Percentiles rank a stretch among this genome's conserved stretches.
phyloP scores from a whole-genome alignment of 2,888 invertebrate species.

The Phengaris arion region DNA sequence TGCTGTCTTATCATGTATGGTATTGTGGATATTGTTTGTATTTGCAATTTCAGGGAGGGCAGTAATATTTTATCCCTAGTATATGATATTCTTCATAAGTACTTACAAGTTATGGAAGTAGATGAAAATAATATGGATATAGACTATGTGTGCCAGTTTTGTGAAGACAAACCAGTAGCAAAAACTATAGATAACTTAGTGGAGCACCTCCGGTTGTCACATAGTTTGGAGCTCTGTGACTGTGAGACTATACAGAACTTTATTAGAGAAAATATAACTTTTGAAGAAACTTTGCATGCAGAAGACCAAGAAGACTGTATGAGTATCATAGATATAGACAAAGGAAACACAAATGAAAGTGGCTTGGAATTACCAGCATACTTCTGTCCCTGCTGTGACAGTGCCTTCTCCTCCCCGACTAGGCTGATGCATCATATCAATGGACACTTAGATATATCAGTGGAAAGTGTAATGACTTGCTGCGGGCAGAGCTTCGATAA shows the following conservation, averaged over 20 bases:
- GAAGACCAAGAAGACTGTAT: constrained; percentile 46
- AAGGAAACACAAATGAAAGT: constrained; percentile 31
- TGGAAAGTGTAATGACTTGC: constrained; percentile 49
- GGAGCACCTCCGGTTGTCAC: constrained; percentile 49
- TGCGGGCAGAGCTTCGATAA: constrained; percentile 49
- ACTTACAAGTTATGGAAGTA: constrained; percentile 47
- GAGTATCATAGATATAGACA: constrained; percentile 32
- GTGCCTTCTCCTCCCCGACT: constrained; percentile 53
- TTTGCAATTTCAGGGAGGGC: constrained; percentile 53
- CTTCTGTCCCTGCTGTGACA: constrained; percentile 57
- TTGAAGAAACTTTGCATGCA: constrained; percentile 51
- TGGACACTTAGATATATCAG: constrained; percentile 50
- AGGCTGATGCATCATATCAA: constrained; percentile 58
- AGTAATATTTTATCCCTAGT: constrained; percentile 42
- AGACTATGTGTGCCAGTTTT: constrained; percentile 58
- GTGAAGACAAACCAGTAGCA: constrained; percentile 43
- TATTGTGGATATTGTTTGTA: constrained; percentile 26
- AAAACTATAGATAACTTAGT: constrained; percentile 44
- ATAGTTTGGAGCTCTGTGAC: constrained; percentile 40
- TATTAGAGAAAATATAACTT: constrained; percentile 55
- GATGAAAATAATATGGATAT: constrained; percentile 46
- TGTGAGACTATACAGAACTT: constrained; percentile 45
- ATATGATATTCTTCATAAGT: constrained; percentile 47
- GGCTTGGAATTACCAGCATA: constrained; percentile 40
- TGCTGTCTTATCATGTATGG: not conserved